Conservation (phyloP, 2,888 invertebrate species). For the Drosophila nr. fundita region DNA sequence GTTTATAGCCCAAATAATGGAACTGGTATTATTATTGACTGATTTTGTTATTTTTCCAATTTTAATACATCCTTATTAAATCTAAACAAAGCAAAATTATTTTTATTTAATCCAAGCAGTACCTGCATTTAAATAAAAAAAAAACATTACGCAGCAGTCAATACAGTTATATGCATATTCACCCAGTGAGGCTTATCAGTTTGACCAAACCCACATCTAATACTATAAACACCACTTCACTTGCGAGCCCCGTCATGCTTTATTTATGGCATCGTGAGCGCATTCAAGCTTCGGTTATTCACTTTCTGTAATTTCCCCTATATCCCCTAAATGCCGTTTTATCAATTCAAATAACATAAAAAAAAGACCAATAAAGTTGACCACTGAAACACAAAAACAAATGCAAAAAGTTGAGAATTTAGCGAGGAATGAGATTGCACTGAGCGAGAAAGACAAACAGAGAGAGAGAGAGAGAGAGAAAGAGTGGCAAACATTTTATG, state of each 20-base stretch:
- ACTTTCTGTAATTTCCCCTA: background rate
- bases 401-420: constrained; percentile 24
- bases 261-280: constrained; percentile 23
- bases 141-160: background rate
- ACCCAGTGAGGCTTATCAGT: background rate
- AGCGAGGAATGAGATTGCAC: background rate
- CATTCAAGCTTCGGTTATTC: constrained; percentile 27
- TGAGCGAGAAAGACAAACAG: background rate
- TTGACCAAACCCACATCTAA: background rate
- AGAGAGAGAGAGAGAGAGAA: background rate
- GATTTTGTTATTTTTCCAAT: background rate
- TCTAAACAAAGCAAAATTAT: background rate
- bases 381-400: constrained; percentile 32
- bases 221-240: background rate
- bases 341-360: constrained; percentile 57
- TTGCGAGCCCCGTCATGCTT: background rate
- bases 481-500: constrained; percentile 65
- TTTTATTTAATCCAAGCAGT: too few relatives aligned
- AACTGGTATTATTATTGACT: background rate
- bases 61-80: background rate
- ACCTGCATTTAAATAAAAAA: background rate
- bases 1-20: background rate
- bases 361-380: constrained; percentile 50
- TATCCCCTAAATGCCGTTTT: constrained; percentile 25
- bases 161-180: background rate